These are phyloP conservation scores for Poeciliopsis prolifica DNA, from an alignment of 2,113 vertebrate species.

Conservation along the genomic window DNA sequence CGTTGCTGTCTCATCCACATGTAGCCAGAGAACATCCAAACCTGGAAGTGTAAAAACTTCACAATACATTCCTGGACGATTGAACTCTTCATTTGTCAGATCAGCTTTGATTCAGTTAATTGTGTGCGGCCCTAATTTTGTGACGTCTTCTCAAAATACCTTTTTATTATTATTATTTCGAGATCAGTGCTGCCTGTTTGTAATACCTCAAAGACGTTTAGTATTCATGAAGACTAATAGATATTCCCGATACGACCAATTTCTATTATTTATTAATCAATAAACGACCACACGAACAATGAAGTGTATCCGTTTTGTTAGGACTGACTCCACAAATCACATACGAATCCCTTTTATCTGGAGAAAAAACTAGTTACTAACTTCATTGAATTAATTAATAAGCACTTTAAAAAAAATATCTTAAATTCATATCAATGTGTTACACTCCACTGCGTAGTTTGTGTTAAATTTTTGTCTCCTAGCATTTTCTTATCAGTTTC, in stretches of 20 bases:
- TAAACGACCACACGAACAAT: not conserved
- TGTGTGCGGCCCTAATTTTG: not conserved
- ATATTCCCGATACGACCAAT: not conserved
- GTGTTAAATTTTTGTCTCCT: not conserved
- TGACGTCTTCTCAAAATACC: not conserved
- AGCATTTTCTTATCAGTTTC: not conserved
- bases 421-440: too few relatives aligned
- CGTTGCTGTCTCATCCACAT: not conserved
- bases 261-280: not conserved
- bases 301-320: not conserved
- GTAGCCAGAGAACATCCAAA: not conserved
- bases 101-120: not conserved
- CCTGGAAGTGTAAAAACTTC: not conserved
- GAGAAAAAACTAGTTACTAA: not conserved
- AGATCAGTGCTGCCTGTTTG: constrained; percentile 1
- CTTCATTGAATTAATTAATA: not conserved
- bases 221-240: not conserved
- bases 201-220: constrained; percentile 26
- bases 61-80: not conserved
- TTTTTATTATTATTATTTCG: not conserved
- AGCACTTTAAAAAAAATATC: not conserved
- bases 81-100: not conserved
- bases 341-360: not conserved
- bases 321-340: not conserved
- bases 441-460: not conserved